phyloP scores from a whole-genome alignment of 2,113 vertebrate genomes.

The Eurypyga helias region DNA sequence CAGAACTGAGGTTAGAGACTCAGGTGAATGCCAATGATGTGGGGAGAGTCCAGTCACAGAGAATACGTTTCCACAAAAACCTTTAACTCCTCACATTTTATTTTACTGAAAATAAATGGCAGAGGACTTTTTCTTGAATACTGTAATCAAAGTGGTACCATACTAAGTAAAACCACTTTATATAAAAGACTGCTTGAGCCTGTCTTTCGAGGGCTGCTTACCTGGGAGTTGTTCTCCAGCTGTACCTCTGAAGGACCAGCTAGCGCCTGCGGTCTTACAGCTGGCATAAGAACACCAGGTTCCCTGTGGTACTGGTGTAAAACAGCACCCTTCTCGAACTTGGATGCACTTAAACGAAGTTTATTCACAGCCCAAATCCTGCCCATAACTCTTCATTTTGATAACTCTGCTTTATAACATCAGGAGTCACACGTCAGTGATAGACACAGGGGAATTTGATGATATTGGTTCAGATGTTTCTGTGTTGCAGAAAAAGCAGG shows the following conservation, averaged over 20 bases:
- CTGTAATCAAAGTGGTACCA: not conserved
- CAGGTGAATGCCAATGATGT: not conserved
- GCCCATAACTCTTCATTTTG: not conserved
- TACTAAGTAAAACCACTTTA: not conserved
- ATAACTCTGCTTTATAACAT: not conserved
- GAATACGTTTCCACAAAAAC: not conserved
- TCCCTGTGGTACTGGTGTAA: not conserved
- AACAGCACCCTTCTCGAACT: not conserved
- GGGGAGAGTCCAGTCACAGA: not conserved
- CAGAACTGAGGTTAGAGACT: not conserved
- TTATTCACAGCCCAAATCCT: not conserved
- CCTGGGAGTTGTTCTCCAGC: not conserved
- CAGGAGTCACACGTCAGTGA: not conserved
- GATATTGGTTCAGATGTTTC: not conserved
- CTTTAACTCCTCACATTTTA: not conserved
- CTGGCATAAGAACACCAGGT: fast-evolving
- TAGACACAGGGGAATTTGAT: not conserved
- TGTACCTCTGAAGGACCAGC: not conserved
- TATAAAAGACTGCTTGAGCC: not conserved
- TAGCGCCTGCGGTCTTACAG: not conserved
- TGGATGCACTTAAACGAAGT: not conserved
- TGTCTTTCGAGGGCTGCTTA: not conserved
- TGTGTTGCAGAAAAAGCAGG: not conserved
- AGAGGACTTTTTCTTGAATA: not conserved
- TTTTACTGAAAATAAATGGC: not conserved